A percentile compares a stretch with the other conserved stretches of the same genome.
phyloP scores from a whole-genome alignment of 30 jellyfish, hydroid and myxozoan species.

The Morbakka virulenta region DNA sequence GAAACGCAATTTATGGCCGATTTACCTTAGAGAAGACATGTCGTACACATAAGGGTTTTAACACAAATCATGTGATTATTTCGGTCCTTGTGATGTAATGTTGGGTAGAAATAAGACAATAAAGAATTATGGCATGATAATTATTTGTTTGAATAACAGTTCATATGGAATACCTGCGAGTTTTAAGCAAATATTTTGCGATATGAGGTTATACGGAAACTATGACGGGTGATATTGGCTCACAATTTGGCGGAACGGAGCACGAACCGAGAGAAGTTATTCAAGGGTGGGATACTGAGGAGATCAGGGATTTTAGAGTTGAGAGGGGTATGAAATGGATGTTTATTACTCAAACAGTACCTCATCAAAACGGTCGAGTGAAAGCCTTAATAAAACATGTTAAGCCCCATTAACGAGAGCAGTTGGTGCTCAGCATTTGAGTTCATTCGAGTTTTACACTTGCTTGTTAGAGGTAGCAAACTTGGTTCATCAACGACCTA shows the following conservation, averaged over 20 bases:
- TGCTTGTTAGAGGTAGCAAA: conserved; percentile 57
- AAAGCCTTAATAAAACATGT: conserved; percentile 49
- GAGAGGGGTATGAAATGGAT: conserved; percentile 53
- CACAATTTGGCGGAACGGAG: conserved; percentile 61
- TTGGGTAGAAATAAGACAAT: conserved; percentile 43
- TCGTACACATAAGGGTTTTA: conserved; percentile 61
- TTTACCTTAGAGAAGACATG: conserved; percentile 26
- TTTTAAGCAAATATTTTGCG: conserved; percentile 48
- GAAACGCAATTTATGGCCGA: conserved; percentile 59
- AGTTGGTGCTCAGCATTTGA: conserved; percentile 52
- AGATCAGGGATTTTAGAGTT: conserved; percentile 34
- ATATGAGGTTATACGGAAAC: too few species aligned
- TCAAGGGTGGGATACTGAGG: conserved; percentile 21
- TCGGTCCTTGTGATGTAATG: conserved; percentile 52
- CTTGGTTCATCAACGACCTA: conserved; percentile 54
- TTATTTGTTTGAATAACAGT: conserved; percentile 61
- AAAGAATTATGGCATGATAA: conserved; percentile 57
- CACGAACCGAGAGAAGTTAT: conserved; percentile 36
- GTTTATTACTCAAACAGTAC: conserved; percentile 65
- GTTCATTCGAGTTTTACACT: conserved; percentile 50
- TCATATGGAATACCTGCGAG: conserved; percentile 56
- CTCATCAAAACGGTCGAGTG: conserved; percentile 62
- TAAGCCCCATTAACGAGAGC: conserved; percentile 39
- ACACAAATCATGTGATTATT: conserved; percentile 54
- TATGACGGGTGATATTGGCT: conserved; percentile 61